Percentiles rank a stretch among this genome's conserved stretches.
Evolutionary conservation across 1,140 invertebrate species (phyloP).

Genomic region (Aphaenogaster ashmeadi): DNA sequence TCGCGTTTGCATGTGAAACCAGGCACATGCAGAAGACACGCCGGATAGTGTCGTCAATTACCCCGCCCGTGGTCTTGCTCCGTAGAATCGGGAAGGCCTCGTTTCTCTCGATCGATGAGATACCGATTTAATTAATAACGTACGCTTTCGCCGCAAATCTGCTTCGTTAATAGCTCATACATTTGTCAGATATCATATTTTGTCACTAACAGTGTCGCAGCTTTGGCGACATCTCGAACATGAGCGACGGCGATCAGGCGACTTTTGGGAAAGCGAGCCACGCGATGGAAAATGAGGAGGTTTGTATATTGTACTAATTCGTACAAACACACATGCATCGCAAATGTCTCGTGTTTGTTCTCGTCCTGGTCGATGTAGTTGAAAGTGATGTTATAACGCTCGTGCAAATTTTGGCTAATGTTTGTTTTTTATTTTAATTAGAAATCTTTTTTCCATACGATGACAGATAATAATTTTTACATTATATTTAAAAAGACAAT

Average conservation of each 20-base stretch:
- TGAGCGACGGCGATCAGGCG: constrained; percentile 85
- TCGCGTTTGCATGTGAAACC: neutral
- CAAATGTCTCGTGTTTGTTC: neutral
- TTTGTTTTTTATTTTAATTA: neutral
- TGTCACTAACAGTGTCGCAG: constrained; percentile 88
- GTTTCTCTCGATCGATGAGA: constrained; percentile 7
- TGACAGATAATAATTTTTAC: neutral
- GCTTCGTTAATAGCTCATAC: constrained; percentile 65
- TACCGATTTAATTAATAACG: neutral
- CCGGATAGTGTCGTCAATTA: constrained; percentile 16
- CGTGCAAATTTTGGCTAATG: neutral
- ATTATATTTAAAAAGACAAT: neutral
- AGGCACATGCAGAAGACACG: neutral
- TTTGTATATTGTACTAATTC: constrained; percentile 74
- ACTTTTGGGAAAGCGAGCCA: constrained; percentile 76
- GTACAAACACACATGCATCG: neutral
- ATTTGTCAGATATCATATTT: constrained; percentile 77
- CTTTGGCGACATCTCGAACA: constrained; percentile 89
- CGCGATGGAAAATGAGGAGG: constrained; percentile 82
- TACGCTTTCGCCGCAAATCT: constrained; percentile 43
- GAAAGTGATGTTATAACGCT: neutral
- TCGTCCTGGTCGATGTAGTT: neutral
- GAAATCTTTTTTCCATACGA: neutral
- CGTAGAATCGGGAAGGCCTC: neutral
- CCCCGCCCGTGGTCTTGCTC: neutral